Percentiles rank a stretch among this genome's conserved stretches.
phyloP scores from a whole-genome alignment of 2,888 invertebrate species.

The Carcina quercana region DNA sequence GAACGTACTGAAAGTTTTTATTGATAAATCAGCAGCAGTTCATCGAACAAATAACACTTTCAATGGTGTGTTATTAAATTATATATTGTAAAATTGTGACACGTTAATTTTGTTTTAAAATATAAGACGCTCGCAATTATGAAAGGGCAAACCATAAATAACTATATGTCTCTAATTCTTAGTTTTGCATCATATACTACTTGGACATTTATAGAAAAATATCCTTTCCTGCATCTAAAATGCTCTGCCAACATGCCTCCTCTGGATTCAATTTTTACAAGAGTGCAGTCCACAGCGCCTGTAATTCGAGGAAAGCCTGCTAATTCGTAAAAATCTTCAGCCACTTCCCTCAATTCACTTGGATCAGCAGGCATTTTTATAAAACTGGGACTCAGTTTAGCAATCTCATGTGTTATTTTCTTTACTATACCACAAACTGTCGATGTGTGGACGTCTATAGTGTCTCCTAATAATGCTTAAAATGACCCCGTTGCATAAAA shows the following conservation, averaged over 20 bases:
- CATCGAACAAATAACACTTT: too few species aligned
- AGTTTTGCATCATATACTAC: slow-evolving; percentile 12
- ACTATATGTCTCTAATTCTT: slow-evolving; percentile 9
- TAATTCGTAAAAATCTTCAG: neutral
- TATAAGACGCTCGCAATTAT: too few species aligned
- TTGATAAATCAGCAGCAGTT: too few species aligned
- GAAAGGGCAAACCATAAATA: too few species aligned
- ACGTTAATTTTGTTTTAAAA: too few species aligned
- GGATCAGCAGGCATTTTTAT: neutral
- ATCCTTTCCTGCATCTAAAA: slow-evolving; percentile 2
- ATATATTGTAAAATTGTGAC: too few species aligned
- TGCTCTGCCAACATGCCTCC: neutral
- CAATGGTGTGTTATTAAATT: too few species aligned
- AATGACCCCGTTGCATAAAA: neutral
- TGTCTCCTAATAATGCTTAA: neutral
- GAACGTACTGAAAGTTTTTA: too few species aligned
- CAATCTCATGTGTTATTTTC: neutral
- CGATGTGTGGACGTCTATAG: neutral
- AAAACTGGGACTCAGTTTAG: neutral
- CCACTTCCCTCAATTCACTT: neutral
- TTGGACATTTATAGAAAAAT: slow-evolving; percentile 11
- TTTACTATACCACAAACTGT: neutral
- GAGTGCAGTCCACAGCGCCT: neutral
- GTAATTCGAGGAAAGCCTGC: neutral
- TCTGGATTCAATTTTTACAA: neutral